Evolutionary conservation across 2,113 vertebrate genomes (phyloP).

Genomic region (Ciconia boyciana): DNA sequence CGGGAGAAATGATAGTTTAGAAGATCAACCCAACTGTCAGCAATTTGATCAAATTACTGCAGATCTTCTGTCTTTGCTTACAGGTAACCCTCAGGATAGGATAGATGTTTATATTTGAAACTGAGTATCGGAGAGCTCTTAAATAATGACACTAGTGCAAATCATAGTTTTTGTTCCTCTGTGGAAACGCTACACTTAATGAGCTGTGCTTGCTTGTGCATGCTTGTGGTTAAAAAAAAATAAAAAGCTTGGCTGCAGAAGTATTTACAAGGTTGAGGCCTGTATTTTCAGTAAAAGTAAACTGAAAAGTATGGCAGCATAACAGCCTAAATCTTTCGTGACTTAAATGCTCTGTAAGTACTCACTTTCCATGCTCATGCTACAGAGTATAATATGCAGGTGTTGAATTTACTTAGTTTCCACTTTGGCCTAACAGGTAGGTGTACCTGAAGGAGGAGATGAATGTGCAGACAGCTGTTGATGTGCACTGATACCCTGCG

Average conservation of each 20-base stretch:
- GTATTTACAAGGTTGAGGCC: background rate
- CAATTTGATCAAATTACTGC: background rate
- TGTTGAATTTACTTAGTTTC: background rate
- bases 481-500: background rate
- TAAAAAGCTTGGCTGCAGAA: background rate
- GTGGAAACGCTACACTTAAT: background rate
- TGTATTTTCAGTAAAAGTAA: background rate
- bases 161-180: background rate
- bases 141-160: background rate
- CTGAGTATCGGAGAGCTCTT: background rate
- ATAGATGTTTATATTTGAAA: background rate
- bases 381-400: background rate
- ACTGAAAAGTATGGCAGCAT: background rate
- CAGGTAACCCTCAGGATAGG: background rate
- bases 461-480: fast-evolving
- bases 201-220: background rate
- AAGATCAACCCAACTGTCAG: background rate
- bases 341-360: background rate
- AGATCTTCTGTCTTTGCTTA: background rate
- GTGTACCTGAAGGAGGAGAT: background rate
- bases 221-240: background rate
- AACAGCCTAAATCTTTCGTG: background rate
- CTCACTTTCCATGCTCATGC: background rate
- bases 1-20: background rate
- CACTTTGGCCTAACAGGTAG: background rate